Conservation (phyloP, 2,888 invertebrate species). For the Dolichopus griseipennis region DNA sequence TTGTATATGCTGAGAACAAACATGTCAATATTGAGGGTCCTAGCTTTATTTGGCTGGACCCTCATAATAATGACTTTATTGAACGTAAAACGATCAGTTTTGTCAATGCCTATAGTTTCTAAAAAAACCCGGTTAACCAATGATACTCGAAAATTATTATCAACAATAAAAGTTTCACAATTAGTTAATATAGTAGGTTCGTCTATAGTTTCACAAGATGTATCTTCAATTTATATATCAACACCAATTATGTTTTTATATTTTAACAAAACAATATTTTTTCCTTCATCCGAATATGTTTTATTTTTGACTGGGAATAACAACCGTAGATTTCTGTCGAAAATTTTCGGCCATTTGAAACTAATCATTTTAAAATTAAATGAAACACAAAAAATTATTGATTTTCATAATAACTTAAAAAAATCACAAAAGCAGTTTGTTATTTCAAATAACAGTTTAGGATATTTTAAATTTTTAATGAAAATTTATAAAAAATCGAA, state of each 20-base stretch:
- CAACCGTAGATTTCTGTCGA: neutral
- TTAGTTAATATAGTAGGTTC: neutral
- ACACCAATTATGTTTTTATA: neutral
- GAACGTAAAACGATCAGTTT: conserved; percentile 22
- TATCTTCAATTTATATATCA: neutral
- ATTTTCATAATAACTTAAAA: conserved; percentile 19
- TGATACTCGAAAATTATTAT: neutral
- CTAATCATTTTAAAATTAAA: neutral
- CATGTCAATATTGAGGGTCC: conserved; percentile 43
- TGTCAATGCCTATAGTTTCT: neutral
- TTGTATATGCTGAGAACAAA: conserved; percentile 42
- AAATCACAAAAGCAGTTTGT: conserved; percentile 12
- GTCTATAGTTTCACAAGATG: neutral
- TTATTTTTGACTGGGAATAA: neutral
- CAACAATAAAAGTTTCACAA: neutral
- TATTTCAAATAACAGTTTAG: no score
- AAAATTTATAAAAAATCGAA: neutral
- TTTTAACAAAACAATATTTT: neutral
- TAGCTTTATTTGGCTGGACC: conserved; percentile 43
- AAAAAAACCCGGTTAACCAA: neutral
- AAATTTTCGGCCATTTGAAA: neutral
- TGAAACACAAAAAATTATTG: conserved; percentile 18
- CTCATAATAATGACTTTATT: conserved; percentile 38
- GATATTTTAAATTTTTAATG: neutral
- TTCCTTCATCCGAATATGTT: neutral